A percentile compares a stretch with the other conserved stretches of the same genome.
Conservation (phyloP, 2,797 vertebrate genomes). For the Heteromormyrus szaboi region DNA sequence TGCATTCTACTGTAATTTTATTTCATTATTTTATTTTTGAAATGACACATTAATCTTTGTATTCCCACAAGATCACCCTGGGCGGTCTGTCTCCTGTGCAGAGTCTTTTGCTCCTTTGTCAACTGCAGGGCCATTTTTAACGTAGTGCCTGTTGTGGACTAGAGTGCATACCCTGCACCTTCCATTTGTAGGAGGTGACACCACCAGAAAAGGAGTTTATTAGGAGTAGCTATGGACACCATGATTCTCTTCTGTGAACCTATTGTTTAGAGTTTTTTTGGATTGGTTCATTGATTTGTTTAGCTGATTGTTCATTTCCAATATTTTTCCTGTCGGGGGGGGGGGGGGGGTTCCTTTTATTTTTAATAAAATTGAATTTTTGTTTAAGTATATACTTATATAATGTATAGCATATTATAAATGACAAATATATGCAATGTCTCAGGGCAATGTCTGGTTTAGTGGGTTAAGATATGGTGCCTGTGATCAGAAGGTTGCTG, state of each 20-base stretch:
- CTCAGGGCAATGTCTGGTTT: neutral
- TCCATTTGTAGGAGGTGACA: neutral
- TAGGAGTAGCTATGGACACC: neutral
- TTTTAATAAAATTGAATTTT: neutral
- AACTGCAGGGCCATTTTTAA: neutral
- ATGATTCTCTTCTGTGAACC: neutral
- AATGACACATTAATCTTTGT: slow-evolving; percentile 47
- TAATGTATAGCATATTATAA: neutral
- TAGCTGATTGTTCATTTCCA: neutral
- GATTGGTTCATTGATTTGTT: neutral
- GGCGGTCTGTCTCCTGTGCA: slow-evolving; percentile 36
- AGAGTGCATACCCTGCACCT: neutral
- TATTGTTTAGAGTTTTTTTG: neutral
- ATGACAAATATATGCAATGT: neutral
- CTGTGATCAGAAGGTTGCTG: neutral
- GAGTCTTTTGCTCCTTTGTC: slow-evolving; percentile 20
- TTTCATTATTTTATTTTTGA: slow-evolving; percentile 40
- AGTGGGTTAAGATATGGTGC: neutral
- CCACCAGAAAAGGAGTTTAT: neutral
- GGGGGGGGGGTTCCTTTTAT: neutral
- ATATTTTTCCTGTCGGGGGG: neutral
- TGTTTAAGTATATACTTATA: neutral
- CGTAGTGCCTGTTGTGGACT: neutral
- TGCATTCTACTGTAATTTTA: slow-evolving; percentile 27
- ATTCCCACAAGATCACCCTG: slow-evolving; percentile 36